Evolutionary conservation across 2,888 invertebrate species (phyloP), one percentile per base, ranked within the genome.

Genomic region (Chymomyza amoena): DNA sequence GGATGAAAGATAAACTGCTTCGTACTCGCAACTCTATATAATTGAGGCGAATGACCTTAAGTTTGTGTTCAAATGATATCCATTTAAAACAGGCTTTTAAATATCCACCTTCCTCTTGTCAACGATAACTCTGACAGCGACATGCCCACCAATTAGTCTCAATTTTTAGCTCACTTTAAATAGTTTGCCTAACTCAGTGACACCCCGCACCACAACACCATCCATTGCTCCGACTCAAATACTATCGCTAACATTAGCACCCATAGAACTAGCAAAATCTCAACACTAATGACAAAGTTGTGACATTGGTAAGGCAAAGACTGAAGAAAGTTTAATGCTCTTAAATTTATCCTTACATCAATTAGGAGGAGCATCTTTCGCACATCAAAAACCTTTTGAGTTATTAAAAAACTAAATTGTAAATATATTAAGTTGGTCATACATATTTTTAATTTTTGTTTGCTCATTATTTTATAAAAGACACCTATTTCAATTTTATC

Each of bases 61-160:
- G 15, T 16, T 15, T 0, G 6, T n/a, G 15, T 32, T 32, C 32
- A 7, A 32, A 6, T 32, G 9, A 32, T 9, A 32, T 32, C 9
- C 32, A 32, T 56, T 16, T n/a, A 15, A 10, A 10, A n/a, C 56
- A 56, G 56, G 56, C 56, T 56, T 4, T 18, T 16, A 16, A 16
- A n/a, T 15, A 51, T 16, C 0, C n/a, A 15, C 51, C 16, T 15
- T 51, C 7, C 16, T 65, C 16, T 52, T 70, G 75, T 70, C 87
- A 32, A 9, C 32, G 79, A 84, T 82, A 76, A 69, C 74, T 77
- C 77, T 79, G 81, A 73, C 84, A 85, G 81, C 84, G 76, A 87
- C 87, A 84, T 85, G 84, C 84, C 79, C 87, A 84, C 84, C 85
- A 87, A 87, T 87, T 87, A 87, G 87, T 81, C 79, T 75, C 80